Percentiles rank a stretch among this genome's conserved stretches.
These are phyloP conservation scores for Vanacampus margaritifer DNA, from an alignment of 2,113 vertebrate genomes.

Conservation along the genomic window DNA sequence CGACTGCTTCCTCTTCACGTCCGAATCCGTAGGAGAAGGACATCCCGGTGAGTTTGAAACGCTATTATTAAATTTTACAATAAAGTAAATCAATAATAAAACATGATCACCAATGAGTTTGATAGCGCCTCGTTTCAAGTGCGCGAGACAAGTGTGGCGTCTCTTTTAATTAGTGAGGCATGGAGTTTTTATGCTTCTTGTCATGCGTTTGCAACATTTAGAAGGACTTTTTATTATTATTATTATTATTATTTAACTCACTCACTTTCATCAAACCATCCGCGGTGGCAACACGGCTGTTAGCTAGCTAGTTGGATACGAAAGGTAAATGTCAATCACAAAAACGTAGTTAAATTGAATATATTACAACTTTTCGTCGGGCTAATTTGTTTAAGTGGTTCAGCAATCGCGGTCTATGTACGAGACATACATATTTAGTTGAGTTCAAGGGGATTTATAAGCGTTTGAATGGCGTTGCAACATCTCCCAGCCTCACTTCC, in stretches of 20 bases:
- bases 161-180: not conserved
- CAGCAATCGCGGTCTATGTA: no score
- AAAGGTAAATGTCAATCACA: conserved; percentile 28
- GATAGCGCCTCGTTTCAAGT: conserved; percentile 11
- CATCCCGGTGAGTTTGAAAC: conserved; percentile 81
- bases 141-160: not conserved
- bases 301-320: conserved; percentile 15
- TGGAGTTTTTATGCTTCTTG: not conserved
- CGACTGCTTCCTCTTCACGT: conserved; percentile 90
- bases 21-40: conserved; percentile 81
- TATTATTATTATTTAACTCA: accelerated
- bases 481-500: not conserved
- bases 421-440: not conserved
- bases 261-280: not conserved
- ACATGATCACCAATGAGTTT: no score
- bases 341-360: not conserved
- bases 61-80: no score
- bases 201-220: not conserved
- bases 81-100: no score
- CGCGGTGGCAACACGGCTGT: not conserved
- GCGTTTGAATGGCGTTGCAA: not conserved
- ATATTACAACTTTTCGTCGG: not conserved
- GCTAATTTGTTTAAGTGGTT: not conserved
- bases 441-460: not conserved
- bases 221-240: not conserved